Conservation (phyloP, 2,888 invertebrate genomes). For the Atrina japonica region DNA sequence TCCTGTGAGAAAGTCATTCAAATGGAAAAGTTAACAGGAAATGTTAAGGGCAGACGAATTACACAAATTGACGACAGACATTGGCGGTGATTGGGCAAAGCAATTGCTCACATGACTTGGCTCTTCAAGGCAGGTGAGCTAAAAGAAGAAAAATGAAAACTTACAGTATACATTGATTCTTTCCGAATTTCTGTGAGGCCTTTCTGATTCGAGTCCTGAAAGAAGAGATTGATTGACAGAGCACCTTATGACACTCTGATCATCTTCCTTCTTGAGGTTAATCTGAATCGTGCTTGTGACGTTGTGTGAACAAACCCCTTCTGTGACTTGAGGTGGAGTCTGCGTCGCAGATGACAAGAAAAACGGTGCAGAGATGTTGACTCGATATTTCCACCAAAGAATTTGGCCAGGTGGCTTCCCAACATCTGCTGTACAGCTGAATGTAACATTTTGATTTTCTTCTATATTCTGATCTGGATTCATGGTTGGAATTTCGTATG, state of each 20-base stretch:
- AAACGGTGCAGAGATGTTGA: not conserved
- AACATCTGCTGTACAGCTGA: conserved; percentile 41
- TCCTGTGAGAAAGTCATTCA: too few species aligned
- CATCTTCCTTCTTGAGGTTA: conserved; percentile 16
- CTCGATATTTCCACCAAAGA: conserved; percentile 29
- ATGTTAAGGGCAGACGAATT: too few species aligned
- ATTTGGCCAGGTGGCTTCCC: conserved; percentile 36
- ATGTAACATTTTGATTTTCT: conserved; percentile 19
- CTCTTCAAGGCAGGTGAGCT: too few species aligned
- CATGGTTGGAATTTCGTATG: not conserved
- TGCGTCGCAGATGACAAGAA: not conserved
- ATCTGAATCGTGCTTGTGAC: conserved; percentile 22
- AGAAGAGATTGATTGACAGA: conserved; percentile 17
- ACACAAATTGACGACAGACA: too few species aligned
- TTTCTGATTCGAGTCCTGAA: not conserved
- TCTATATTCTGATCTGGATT: conserved; percentile 12
- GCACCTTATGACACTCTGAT: conserved; percentile 26
- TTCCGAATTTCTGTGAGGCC: conserved; percentile 8
- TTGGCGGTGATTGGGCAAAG: too few species aligned
- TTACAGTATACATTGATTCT: conserved; percentile 37
- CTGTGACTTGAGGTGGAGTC: not conserved
- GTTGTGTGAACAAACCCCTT: conserved; percentile 26
- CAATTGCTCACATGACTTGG: too few species aligned
- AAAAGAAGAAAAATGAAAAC: too few species aligned
- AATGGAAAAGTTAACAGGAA: too few species aligned